Conservation (phyloP, 2,888 invertebrate genomes). For the Cephonodes hylas region DNA sequence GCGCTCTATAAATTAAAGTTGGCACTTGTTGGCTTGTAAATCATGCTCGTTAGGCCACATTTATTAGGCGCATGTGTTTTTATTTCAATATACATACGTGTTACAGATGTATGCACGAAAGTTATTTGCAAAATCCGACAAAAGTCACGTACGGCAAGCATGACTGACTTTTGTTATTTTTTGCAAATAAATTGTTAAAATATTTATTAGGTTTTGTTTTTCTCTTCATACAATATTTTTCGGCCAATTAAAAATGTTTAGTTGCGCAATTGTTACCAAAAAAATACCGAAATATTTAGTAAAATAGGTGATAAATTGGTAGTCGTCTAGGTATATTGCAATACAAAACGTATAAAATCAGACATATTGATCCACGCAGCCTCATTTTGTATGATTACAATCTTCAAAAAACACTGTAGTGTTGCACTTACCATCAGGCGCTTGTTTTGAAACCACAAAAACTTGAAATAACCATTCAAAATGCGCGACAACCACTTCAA, state of each 20-base stretch:
- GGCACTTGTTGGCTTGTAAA: slow-evolving; percentile 12
- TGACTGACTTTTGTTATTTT: background rate
- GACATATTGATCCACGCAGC: no score
- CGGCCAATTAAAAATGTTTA: background rate
- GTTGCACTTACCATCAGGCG: no score
- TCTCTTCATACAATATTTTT: no score
- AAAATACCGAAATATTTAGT: no score
- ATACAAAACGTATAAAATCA: no score
- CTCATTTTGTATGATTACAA: no score
- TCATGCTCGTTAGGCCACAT: slow-evolving; percentile 18
- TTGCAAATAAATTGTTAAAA: background rate
- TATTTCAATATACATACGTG: background rate
- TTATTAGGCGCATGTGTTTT: slow-evolving; percentile 20
- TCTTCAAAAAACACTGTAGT: no score
- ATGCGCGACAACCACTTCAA: slow-evolving; percentile 43
- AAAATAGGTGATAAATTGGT: no score
- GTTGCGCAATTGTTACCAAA: background rate
- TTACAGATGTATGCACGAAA: background rate
- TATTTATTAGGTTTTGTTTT: no score
- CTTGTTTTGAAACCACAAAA: no score
- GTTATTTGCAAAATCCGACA: background rate
- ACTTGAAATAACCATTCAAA: no score
- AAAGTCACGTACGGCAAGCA: background rate
- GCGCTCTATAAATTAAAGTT: slow-evolving; percentile 3
- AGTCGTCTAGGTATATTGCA: no score